These are phyloP conservation scores for Athene noctua DNA, from an alignment of 2,113 vertebrate species.

Conservation along the genomic window DNA sequence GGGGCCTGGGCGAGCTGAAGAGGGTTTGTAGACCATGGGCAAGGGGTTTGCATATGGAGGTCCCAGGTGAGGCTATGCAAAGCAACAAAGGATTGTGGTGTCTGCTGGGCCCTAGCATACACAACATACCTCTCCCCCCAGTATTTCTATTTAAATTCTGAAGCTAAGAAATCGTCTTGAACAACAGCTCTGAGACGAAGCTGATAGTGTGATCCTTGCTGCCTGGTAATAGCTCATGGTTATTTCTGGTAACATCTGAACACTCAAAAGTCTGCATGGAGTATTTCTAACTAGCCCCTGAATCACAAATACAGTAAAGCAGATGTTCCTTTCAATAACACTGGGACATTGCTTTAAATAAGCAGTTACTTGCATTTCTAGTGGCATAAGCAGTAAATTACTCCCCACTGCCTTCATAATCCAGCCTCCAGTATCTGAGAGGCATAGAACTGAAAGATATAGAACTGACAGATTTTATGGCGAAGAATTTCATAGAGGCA, in stretches of 20 bases:
- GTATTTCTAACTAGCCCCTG: background rate
- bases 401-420: background rate
- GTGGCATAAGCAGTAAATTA: background rate
- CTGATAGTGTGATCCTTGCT: background rate
- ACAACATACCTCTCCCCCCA: background rate
- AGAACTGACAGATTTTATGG: background rate
- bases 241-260: background rate
- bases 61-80: background rate
- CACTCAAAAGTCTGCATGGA: background rate
- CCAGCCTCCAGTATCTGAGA: background rate
- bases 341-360: background rate
- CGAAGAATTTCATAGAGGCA: background rate
- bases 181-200: background rate
- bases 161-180: background rate
- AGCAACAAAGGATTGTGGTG: background rate
- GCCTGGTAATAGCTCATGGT: background rate
- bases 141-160: background rate
- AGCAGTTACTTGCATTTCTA: background rate
- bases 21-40: background rate
- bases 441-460: background rate
- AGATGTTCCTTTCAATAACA: background rate
- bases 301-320: background rate
- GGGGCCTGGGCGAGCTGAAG: background rate
- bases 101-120: background rate
- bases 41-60: fast-evolving